Evolutionary conservation across 1,140 invertebrate species (phyloP).

Genomic region (Drosophila baimaii): DNA sequence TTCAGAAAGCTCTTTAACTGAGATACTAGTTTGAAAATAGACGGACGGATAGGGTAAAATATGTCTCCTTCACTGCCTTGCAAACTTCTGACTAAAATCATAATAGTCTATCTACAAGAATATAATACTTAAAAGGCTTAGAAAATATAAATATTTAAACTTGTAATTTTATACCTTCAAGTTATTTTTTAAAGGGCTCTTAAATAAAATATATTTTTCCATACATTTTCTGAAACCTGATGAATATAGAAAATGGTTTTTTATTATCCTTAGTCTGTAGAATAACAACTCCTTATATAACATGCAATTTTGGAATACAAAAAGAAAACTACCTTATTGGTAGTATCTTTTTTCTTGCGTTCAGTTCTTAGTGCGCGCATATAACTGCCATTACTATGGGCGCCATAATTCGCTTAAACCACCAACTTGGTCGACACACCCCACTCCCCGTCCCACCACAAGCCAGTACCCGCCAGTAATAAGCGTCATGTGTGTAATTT

Average conservation of each 20-base stretch:
- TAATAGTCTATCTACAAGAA: too few relatives aligned
- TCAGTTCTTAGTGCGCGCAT: conserved; percentile 15
- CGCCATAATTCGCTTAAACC: conserved; percentile 38
- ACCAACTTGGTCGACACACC: not conserved
- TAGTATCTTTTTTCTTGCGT: not conserved
- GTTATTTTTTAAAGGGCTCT: too few relatives aligned
- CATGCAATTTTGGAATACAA: not conserved
- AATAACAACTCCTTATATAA: too few relatives aligned
- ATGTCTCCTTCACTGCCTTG: too few relatives aligned
- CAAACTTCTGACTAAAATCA: too few relatives aligned
- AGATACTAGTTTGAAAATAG: too few relatives aligned
- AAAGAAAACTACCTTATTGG: not conserved
- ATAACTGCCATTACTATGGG: conserved; percentile 30
- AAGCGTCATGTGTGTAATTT: conserved; percentile 58
- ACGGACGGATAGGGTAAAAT: too few relatives aligned
- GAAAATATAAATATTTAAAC: too few relatives aligned
- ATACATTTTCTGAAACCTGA: not conserved
- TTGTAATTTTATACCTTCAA: too few relatives aligned
- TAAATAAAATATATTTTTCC: too few relatives aligned
- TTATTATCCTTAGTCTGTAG: not conserved
- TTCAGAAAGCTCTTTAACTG: too few relatives aligned
- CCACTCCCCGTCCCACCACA: not conserved
- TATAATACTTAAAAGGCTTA: too few relatives aligned
- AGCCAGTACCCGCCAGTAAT: conserved; percentile 7
- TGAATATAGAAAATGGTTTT: not conserved